These are phyloP conservation scores for Caretta caretta DNA, from an alignment of 2,113 vertebrate genomes.

Conservation along the genomic window DNA sequence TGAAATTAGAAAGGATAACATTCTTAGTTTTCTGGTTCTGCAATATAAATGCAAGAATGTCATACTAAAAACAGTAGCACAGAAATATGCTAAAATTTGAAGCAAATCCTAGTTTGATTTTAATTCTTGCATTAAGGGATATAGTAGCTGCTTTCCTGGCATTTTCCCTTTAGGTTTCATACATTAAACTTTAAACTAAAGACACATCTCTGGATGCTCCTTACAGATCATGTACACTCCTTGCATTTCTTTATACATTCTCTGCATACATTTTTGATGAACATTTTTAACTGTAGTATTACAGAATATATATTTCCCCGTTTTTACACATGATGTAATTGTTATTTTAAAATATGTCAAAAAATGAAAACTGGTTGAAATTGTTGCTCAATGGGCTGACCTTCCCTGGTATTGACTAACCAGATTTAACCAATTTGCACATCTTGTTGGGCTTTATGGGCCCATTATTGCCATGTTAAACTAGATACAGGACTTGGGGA, in stretches of 20 bases:
- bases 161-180: neutral
- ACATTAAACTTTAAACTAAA: constrained; percentile 41
- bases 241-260: neutral
- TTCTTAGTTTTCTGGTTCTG: neutral
- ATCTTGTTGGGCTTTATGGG: neutral
- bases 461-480: neutral
- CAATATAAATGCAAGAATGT: neutral
- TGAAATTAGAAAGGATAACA: neutral
- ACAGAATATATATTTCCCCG: neutral
- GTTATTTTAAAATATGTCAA: neutral
- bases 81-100: neutral
- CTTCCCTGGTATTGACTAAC: neutral
- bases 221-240: neutral
- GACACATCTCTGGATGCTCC: neutral
- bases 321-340: rapidly evolving
- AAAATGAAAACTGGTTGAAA: neutral
- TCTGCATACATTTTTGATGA: neutral
- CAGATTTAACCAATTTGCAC: neutral
- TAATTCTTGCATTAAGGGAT: constrained; percentile 8
- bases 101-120: constrained; percentile 14
- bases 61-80: neutral
- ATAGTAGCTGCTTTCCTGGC: neutral
- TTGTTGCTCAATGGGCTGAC: neutral
- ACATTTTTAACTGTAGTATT: neutral
- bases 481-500: neutral